These are phyloP conservation scores for Aspidapion aeneum DNA, from an alignment of 2,888 invertebrate genomes.

Conservation along the genomic window DNA sequence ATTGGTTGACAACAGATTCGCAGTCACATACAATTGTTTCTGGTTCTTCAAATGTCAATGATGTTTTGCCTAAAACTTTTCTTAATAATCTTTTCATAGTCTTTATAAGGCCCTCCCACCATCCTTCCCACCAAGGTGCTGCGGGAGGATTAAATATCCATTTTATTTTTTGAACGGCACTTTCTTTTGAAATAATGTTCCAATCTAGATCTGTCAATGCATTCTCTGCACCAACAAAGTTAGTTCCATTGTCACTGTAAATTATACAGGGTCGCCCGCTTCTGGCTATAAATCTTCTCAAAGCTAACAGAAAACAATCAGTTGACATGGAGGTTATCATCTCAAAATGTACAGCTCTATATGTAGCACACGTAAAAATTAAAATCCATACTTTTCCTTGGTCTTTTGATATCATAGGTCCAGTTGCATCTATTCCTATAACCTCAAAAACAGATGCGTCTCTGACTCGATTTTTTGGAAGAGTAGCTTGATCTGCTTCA, in stretches of 20 bases:
- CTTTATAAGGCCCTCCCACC: no score
- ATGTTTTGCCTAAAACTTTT: slow-evolving; percentile 11
- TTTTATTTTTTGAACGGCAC: slow-evolving; percentile 6
- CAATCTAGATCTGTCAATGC: slow-evolving; percentile 12
- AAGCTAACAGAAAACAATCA: slow-evolving; percentile 32
- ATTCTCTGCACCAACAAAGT: slow-evolving; percentile 37
- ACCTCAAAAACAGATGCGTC: slow-evolving; percentile 33
- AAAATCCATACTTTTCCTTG: slow-evolving; percentile 37
- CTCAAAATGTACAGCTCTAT: slow-evolving; percentile 43
- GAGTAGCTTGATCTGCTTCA: slow-evolving; percentile 24
- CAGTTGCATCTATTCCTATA: slow-evolving; percentile 39
- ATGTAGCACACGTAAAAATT: slow-evolving; percentile 43
- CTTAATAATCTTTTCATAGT: slow-evolving; percentile 12
- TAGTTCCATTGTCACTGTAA: slow-evolving; percentile 42
- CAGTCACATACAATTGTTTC: no score
- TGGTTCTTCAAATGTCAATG: no score
- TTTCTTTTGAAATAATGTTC: slow-evolving; percentile 10
- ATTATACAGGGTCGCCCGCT: no score
- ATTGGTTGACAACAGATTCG: no score
- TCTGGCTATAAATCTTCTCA: no score
- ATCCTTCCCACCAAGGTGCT: slow-evolving; percentile 17
- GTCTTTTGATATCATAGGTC: slow-evolving; percentile 36
- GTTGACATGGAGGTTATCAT: slow-evolving; percentile 34
- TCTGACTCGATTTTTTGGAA: slow-evolving; percentile 33
- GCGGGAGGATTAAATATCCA: slow-evolving; percentile 20